Evolutionary conservation across 2,113 vertebrate genomes (phyloP).

Genomic region (Okapia johnstoni): DNA sequence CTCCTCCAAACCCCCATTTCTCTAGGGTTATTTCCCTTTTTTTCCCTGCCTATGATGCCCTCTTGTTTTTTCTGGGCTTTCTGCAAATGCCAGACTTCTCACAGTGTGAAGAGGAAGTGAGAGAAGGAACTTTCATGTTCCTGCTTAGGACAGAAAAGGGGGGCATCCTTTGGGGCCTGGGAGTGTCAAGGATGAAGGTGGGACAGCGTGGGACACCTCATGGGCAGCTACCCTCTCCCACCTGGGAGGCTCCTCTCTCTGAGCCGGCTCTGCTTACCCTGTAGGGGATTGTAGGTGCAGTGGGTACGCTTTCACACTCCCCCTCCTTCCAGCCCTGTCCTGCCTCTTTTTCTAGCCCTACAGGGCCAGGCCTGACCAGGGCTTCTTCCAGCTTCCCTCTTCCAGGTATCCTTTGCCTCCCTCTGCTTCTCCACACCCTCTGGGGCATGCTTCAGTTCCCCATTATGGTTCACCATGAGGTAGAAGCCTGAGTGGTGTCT

Average conservation of each 20-base stretch:
- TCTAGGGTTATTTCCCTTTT: neutral
- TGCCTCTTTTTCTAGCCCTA: neutral
- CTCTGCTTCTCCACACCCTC: neutral
- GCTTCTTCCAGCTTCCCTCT: neutral
- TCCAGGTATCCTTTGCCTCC: neutral
- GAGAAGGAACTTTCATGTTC: constrained; percentile 17
- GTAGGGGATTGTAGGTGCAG: neutral
- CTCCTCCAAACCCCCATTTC: neutral
- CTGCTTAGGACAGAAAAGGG: constrained; percentile 8
- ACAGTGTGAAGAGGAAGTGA: constrained; percentile 56
- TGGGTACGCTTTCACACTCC: neutral
- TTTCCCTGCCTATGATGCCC: neutral
- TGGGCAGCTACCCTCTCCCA: neutral
- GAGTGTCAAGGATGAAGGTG: neutral
- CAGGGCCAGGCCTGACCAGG: neutral
- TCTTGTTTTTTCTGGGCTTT: constrained; percentile 57
- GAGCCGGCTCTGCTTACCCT: neutral
- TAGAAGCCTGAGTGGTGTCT: neutral
- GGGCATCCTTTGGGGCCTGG: neutral
- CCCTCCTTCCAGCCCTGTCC: neutral
- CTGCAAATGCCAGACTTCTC: constrained; percentile 62
- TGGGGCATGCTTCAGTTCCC: neutral
- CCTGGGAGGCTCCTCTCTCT: neutral
- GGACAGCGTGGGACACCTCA: neutral
- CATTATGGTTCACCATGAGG: neutral